Percentiles rank a stretch among this genome's conserved stretches.
These are phyloP conservation scores for Cyprinodon brontotheroides DNA, from an alignment of 2,113 vertebrate species.

Conservation along the genomic window DNA sequence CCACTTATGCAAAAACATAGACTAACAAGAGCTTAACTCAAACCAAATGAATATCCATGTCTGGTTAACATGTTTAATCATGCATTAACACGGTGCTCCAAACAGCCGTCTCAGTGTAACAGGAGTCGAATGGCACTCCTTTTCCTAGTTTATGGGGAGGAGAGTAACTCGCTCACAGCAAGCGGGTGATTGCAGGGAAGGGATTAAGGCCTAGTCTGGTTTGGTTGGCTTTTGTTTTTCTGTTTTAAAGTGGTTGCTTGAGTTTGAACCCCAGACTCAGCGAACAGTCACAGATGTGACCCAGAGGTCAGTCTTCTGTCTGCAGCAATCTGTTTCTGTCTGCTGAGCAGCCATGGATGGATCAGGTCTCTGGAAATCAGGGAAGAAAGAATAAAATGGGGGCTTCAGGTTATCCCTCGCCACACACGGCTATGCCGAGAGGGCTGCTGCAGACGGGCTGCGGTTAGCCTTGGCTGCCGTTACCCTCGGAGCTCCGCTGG, in stretches of 20 bases:
- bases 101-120: conserved; percentile 60
- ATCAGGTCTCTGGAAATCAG: conserved; percentile 2
- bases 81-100: conserved; percentile 59
- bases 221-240: conserved; percentile 27
- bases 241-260: conserved; percentile 17
- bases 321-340: conserved; percentile 50
- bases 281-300: conserved; percentile 29
- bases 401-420: background rate
- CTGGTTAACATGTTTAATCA: conserved; percentile 67
- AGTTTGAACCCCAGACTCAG: conserved; percentile 49
- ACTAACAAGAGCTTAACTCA: conserved; percentile 41
- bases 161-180: conserved; percentile 22
- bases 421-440: too few species aligned
- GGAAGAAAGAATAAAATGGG: background rate
- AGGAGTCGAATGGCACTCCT: conserved; percentile 69
- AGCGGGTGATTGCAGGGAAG: background rate
- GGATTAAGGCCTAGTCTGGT: conserved; percentile 36
- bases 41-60: conserved; percentile 39
- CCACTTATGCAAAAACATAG: conserved; percentile 45
- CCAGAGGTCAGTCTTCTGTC: conserved; percentile 33
- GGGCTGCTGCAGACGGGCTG: too few species aligned
- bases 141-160: conserved; percentile 50
- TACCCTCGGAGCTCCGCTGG: too few species aligned
- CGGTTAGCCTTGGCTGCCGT: too few species aligned
- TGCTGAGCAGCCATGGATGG: conserved; percentile 17